phyloP scores from a whole-genome alignment of 2,888 invertebrate species.

The Petrolisthes cinctipes region DNA sequence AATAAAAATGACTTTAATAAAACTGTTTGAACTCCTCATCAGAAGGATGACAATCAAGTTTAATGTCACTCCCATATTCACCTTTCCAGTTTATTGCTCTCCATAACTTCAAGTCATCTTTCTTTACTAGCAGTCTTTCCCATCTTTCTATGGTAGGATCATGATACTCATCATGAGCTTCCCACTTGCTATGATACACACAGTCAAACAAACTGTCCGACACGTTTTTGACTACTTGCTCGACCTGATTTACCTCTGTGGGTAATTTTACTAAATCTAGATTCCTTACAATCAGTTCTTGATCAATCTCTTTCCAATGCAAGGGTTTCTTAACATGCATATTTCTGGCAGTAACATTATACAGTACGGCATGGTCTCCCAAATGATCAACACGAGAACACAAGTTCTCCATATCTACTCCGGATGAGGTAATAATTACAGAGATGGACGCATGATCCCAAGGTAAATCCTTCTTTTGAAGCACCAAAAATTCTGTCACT shows the following conservation, averaged over 20 bases:
- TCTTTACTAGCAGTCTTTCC: conserved; percentile 3
- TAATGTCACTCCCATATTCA: too few relatives aligned
- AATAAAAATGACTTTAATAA: conserved; percentile 7
- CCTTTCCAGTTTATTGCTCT: conserved; percentile 8
- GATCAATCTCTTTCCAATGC: too few relatives aligned
- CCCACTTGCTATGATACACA: neutral
- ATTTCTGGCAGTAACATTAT: neutral
- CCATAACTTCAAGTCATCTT: conserved; percentile 13
- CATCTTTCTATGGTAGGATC: neutral
- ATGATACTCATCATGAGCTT: neutral
- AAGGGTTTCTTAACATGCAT: too few relatives aligned
- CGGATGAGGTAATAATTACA: neutral
- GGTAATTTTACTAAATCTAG: conserved; percentile 1
- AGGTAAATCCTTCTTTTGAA: neutral
- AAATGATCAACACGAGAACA: neutral
- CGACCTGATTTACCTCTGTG: conserved; percentile 4
- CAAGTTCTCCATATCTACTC: conserved; percentile 16
- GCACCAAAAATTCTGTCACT: conserved; percentile 5
- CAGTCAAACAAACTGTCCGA: neutral
- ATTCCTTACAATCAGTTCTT: neutral
- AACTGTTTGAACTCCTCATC: neutral
- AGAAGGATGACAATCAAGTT: neutral
- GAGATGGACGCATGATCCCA: conserved; percentile 3
- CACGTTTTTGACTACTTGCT: conserved; percentile 9
- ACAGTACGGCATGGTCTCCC: neutral